These are phyloP conservation scores for Chaetogeoica ovagalla DNA, from an alignment of 2,888 invertebrate species.

Conservation along the genomic window DNA sequence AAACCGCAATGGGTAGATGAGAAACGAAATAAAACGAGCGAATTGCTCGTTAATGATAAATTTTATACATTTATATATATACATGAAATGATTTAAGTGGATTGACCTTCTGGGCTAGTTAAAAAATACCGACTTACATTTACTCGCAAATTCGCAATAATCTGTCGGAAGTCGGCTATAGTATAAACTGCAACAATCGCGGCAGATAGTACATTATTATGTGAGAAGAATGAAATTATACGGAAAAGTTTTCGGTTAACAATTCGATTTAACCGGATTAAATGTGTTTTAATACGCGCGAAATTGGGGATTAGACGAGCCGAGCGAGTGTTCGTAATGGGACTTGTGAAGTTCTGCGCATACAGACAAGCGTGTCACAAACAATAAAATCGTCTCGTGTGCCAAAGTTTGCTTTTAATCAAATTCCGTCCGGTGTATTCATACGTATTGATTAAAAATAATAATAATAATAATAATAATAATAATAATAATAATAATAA, in stretches of 20 bases:
- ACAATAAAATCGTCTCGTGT: background rate
- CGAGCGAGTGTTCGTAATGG: background rate
- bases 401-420: constrained; percentile 28
- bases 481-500: no score
- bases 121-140: background rate
- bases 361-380: background rate
- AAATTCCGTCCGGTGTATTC: background rate
- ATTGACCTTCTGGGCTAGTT: no score
- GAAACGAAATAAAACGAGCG: background rate
- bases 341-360: background rate
- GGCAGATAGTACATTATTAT: no score
- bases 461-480: no score
- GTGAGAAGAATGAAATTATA: background rate
- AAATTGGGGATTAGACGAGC: background rate
- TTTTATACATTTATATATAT: background rate
- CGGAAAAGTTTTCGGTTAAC: constrained; percentile 22
- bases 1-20: background rate
- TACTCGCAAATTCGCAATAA: background rate
- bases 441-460: no score
- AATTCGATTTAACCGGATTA: constrained; percentile 24
- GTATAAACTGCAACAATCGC: background rate
- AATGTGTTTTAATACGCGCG: background rate
- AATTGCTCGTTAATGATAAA: background rate
- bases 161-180: background rate
- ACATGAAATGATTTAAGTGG: constrained; percentile 5